Evolutionary conservation across 2,113 vertebrate species (phyloP), one percentile per base, ranked within the genome.

Genomic region (Nibea albiflora): DNA sequence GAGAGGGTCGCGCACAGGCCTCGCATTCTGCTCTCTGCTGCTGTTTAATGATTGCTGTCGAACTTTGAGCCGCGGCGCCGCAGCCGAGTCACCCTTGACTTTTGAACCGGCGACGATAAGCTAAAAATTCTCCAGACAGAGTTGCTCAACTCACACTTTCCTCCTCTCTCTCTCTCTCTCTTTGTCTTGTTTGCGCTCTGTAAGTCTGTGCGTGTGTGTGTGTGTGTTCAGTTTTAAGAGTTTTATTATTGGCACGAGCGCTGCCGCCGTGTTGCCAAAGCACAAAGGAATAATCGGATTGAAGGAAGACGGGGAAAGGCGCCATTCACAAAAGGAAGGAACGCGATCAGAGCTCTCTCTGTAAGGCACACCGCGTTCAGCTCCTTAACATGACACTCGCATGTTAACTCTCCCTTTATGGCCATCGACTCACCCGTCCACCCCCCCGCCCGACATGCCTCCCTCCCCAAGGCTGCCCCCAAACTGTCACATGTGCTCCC

Each of bases 401-500:
- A 87, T 89, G 88, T 81, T 74, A 86, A 58, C 70, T 8, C 83
- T 82, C 85, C 79, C 78, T 88, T 89, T 87, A 92, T 89, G 88
- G 85, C 83, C 74, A 83, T 75, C 76, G 63, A 86, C 73, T 76
- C 68, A 71, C 50, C 57, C 35, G 62, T 16, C 2, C 44, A 61
- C 73, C 78, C 60, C 24, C 24, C 31, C 31, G 22, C 67, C 73
- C 69, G 10, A 10, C 42, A 28, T 26, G 63, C 68, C 80, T 56
- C 78, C 78, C 85, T 73, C 86, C 88, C 73, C 86, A 80, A 65
- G 73, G 88, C 89, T 94, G 93, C 85, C 89, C 93, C 90, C 89
- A 93, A 92, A 94, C 92, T 94, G 93, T 93, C 91, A 93, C 70
- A 90, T 90, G 81, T 78, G 72, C 88, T 94, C 85, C 83, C 74